Evolutionary conservation across 2,113 vertebrate species (phyloP), one percentile per base, ranked within the genome.

Genomic region (Trichomycterus rosablanca): DNA sequence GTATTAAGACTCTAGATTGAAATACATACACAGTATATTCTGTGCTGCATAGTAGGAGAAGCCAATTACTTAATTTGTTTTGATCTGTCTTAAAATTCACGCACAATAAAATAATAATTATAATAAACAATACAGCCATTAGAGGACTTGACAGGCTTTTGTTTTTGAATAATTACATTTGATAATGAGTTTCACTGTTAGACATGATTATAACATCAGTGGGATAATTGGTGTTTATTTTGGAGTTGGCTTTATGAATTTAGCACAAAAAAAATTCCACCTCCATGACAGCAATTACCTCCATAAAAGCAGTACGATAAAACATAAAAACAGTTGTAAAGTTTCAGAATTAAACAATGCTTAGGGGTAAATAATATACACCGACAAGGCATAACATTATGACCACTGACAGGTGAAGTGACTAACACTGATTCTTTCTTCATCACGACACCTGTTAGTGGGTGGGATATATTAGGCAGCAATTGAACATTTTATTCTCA

Each of bases 101-200:
- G 61, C 76, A 72, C 65, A 48, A 62, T 53, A 45, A 71, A 78
- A 72, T 78, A 76, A 75, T 72, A 18, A 72, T 72, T 74, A 81
- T 73, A 80, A 69, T 68, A 76, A 72, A 72, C 62, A 57, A 71
- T 64, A 73, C 73, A 76, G 77, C 69, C 48, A 26, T 67, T 48
- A 23, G 72, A 71, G 63, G 65, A 46, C 75, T 73, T 81, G 76
- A 78, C 79, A 75, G 63, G 74, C 72, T 76, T 78, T 67, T 74
- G 61, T 63, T 81, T 78, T 81, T 81, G 72, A 78, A 78, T 83
- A 82, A 84, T 80, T 77, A 80, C 49, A 58, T 77, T 76, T 82
- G 73, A 76, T 80, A 80, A 80, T 75, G 70, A 82, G 74, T 74
- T 67, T 81, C 67, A 67, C 72, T 76, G 67, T 81, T 75, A 62